Evolutionary conservation across 2,113 vertebrate genomes (phyloP).

Genomic region (Piliocolobus tephrosceles): DNA sequence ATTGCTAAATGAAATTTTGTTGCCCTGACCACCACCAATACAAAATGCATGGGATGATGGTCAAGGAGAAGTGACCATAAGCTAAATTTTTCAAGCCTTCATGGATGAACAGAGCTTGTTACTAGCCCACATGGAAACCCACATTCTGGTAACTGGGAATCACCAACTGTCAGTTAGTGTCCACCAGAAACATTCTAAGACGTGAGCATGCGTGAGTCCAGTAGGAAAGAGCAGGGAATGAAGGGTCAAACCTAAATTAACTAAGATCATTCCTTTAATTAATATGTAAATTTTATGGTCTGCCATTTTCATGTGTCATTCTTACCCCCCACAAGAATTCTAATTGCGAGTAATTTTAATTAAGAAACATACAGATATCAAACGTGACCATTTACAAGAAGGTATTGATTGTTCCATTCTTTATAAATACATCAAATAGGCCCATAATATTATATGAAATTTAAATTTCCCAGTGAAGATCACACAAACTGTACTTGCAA

Average conservation of each 20-base stretch:
- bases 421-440: constrained; percentile 61
- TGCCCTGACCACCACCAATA: background rate
- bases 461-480: background rate
- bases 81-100: background rate
- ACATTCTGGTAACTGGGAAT: background rate
- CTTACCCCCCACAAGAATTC: constrained; percentile 41
- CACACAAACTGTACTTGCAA: background rate
- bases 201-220: background rate
- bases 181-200: background rate
- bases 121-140: background rate
- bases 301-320: constrained; percentile 60
- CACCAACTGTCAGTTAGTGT: background rate
- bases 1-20: background rate
- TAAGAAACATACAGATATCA: constrained; percentile 54
- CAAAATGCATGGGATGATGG: background rate
- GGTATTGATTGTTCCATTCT: constrained; percentile 40
- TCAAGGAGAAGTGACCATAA: background rate
- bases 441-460: constrained; percentile 42
- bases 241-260: background rate
- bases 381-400: constrained; percentile 57
- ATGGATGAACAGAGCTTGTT: background rate
- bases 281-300: constrained; percentile 50
- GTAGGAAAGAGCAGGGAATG: background rate
- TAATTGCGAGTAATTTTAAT: constrained; percentile 66
- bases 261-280: constrained; percentile 33